phyloP scores from a whole-genome alignment of 1,140 invertebrate species.

The Battus philenor region DNA sequence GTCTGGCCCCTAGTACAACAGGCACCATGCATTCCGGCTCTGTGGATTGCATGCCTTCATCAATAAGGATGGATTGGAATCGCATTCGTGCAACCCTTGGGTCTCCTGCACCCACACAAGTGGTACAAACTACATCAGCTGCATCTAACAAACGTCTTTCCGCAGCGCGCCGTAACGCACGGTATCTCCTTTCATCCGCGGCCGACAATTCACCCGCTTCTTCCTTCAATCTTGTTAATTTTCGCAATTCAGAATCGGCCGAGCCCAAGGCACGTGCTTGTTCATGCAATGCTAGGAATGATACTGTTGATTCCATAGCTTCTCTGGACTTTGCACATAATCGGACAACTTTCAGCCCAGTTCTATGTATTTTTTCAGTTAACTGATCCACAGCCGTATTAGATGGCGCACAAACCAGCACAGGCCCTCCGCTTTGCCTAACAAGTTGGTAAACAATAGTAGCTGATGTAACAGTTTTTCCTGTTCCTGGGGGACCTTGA shows the following conservation, averaged over 20 bases:
- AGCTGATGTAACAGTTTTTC: conserved; percentile 99
- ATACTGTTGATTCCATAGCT: conserved; percentile 98
- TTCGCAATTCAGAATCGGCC: conserved; percentile 90
- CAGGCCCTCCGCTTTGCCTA: conserved; percentile 94
- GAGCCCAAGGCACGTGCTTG: conserved; percentile 96
- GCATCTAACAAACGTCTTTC: conserved; percentile 95
- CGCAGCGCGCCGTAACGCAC: conserved; percentile 92
- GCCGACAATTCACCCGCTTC: conserved; percentile 97
- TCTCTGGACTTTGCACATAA: conserved; percentile 98
- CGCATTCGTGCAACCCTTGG: conserved; percentile 92
- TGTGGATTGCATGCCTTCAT: conserved; percentile 98
- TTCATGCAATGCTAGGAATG: conserved; percentile 97
- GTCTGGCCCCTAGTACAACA: conserved; percentile 96
- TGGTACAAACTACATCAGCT: conserved; percentile 99
- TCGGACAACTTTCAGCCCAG: conserved; percentile 97
- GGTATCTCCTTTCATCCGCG: conserved; percentile 95
- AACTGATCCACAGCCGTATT: conserved; percentile 99
- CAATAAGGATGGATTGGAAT: conserved; percentile 98
- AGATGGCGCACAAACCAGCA: conserved; percentile 98
- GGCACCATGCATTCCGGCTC: conserved; percentile 99
- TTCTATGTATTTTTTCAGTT: conserved; percentile 98
- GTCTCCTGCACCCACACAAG: conserved; percentile 99
- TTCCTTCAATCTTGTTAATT: conserved; percentile 97
- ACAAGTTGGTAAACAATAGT: conserved; percentile 99
- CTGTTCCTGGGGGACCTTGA: conserved; percentile 96